Base-by-base conservation (phyloP, 2,113 vertebrate species). In the Scomber japonicus region DNA sequence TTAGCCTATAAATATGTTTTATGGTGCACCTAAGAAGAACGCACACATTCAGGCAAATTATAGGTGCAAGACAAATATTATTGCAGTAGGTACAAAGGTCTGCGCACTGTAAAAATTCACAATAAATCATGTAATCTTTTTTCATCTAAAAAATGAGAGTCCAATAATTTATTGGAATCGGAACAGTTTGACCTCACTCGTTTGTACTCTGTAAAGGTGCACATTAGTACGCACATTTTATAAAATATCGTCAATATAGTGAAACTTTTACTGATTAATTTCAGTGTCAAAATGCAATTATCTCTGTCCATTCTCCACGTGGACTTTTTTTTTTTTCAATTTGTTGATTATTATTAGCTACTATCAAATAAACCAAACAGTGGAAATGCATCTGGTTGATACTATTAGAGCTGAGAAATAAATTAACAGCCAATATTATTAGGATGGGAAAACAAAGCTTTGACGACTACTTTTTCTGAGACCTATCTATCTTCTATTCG, bases 401-500 rank as follows among this genome's bases (percentile, higher is more conserved):
- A 51, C 31, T 35, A 9, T 19, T 5, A 16, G 31, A 2, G 7
- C 17, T 54, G 6, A 69, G 45, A 51, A 45, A 44, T 54, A 27
- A 71, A 11, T 4, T 54, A 56, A 30, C 2, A 1, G 4, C n/a
- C 3, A 31, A 45, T 35, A 49, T n/a, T 13, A 49, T 44, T 6
- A 16, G 12, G 56, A 8, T 16, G 11, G 0, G 21, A 19, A 17
- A 17, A 27, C 2, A 62, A 24, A 7, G 14, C 11, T 11, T 31
- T 13, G 56, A 15, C 21, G 44, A 21, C 50, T 56, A n/a, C 35
- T 65, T 78, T 69, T 60, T 63, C 65, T 89, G 48, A 85, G 27
- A 85, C 24, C 48, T 72, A 8, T 87, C 66, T 68, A 75, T 91
- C 85, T 88, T 86, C 81, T 92, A 69, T 93, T 94, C 84, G 51